Base-by-base conservation (phyloP, 2,888 invertebrate genomes). In the Eretmocerus hayati region DNA sequence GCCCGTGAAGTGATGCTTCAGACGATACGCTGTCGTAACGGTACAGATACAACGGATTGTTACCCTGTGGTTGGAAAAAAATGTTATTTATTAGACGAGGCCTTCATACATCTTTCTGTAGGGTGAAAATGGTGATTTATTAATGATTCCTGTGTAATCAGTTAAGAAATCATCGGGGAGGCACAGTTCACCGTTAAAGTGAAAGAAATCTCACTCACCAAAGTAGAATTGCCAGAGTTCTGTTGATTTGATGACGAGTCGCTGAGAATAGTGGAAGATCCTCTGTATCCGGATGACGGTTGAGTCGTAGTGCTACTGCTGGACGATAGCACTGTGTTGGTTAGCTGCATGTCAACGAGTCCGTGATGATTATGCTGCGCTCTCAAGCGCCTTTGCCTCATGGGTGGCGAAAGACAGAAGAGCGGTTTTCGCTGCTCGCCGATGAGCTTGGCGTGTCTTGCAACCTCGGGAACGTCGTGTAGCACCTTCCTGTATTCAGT, bases 271-370 rank as follows among this genome's bases (percentile, higher is more conserved):
- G 89, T 89, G 0, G 90, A 90, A 0, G 90, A 90, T 31, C 90
- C 90, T 55, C 90, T 77, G 63, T 88, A 90, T 2, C 90, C 90
- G 13, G 89, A 89, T 40, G 89, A 89, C 6, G 87, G 89, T 64
- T 87, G 88, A 33, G 88, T 88, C 19, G 80, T 79, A 59, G 83
- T 81, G 53, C 85, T 83, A 68, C 82, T 79, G 13, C 83, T 79
- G 3, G 84, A 84, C 21, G 79, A 75, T 21, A 77, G 76, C 2
- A 46, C 31, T 5, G 67, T 67, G 48, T 74, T 75, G 42, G 77
- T 75, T 48, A 76, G 68, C n/a, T n/a, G n/a, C 51, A 79, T 71
- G 57, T 77, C 77, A 54, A 80, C 81, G 52, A 76, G 71, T 1
- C 80, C 81, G 42, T 82, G 20, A n/a, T n/a, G n/a, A 15, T 31